phyloP scores from a whole-genome alignment of 2,888 invertebrate species.

The Leptinotarsa juncta region DNA sequence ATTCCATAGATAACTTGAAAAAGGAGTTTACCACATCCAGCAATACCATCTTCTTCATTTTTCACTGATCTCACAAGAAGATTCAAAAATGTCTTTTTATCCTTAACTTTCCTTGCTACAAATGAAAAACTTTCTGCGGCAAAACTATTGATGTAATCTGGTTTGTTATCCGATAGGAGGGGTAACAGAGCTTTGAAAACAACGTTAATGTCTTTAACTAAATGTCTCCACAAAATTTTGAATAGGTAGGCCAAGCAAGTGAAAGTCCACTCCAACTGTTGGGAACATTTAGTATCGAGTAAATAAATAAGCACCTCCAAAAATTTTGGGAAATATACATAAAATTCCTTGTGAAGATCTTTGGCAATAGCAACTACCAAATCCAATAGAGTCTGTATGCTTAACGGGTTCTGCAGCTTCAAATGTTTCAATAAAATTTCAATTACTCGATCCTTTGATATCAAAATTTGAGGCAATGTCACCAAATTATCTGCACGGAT shows the following conservation, averaged over 20 bases:
- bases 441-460: slow-evolving; percentile 82
- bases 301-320: slow-evolving; percentile 79
- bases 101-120: slow-evolving; percentile 88
- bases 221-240: slow-evolving; percentile 86
- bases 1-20: slow-evolving; percentile 91
- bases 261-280: slow-evolving; percentile 88
- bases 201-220: slow-evolving; percentile 81
- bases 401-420: slow-evolving; percentile 76
- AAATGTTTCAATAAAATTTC: slow-evolving; percentile 80
- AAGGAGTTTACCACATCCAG: slow-evolving; percentile 87
- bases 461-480: slow-evolving; percentile 86
- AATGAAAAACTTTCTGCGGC: slow-evolving; percentile 97
- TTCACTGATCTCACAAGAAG: slow-evolving; percentile 77
- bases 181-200: slow-evolving; percentile 81
- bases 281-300: slow-evolving; percentile 81
- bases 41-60: slow-evolving; percentile 74
- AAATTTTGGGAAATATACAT: slow-evolving; percentile 83
- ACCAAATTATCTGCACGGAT: slow-evolving; percentile 74
- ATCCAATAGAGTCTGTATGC: slow-evolving; percentile 85
- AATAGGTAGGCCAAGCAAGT: slow-evolving; percentile 90
- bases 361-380: slow-evolving; percentile 86
- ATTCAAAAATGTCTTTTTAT: slow-evolving; percentile 79
- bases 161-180: slow-evolving; percentile 80
- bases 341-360: slow-evolving; percentile 91
- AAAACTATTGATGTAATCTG: slow-evolving; percentile 89